Percentiles rank a stretch among this genome's conserved stretches.
Conservation (phyloP, 2,797 vertebrate genomes). For the Smutsia gigantea region DNA sequence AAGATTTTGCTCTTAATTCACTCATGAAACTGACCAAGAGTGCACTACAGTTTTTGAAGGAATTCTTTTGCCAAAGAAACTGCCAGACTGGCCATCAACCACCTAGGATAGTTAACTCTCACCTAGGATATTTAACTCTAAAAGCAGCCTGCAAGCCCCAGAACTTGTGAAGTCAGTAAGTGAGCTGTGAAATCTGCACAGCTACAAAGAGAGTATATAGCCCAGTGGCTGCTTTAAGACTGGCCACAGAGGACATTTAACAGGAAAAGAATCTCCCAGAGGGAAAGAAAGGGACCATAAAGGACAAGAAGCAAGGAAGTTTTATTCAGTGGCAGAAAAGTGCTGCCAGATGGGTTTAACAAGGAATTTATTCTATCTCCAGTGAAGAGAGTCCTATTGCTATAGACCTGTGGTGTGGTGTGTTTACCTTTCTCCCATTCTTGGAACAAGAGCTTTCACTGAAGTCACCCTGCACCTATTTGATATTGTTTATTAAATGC, state of each 20-base stretch:
- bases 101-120: not conserved
- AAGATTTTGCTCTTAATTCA: not conserved
- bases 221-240: not conserved
- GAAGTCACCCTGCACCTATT: not conserved
- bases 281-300: not conserved
- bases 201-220: not conserved
- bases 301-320: not conserved
- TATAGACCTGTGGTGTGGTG: not conserved
- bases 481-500: not conserved
- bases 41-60: not conserved
- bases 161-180: not conserved
- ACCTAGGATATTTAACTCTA: not conserved
- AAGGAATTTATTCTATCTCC: not conserved
- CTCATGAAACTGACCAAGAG: not conserved
- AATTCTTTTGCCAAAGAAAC: conserved; percentile 11
- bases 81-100: not conserved
- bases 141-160: not conserved
- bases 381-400: not conserved
- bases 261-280: not conserved
- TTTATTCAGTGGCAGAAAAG: not conserved
- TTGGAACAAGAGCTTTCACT: not conserved
- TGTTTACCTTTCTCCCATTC: not conserved
- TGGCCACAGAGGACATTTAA: not conserved
- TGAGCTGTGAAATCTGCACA: not conserved
- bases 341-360: not conserved